These are phyloP conservation scores for Caenorhabditis wallacei DNA, from an alignment of 2,888 invertebrate genomes.

Conservation along the genomic window DNA sequence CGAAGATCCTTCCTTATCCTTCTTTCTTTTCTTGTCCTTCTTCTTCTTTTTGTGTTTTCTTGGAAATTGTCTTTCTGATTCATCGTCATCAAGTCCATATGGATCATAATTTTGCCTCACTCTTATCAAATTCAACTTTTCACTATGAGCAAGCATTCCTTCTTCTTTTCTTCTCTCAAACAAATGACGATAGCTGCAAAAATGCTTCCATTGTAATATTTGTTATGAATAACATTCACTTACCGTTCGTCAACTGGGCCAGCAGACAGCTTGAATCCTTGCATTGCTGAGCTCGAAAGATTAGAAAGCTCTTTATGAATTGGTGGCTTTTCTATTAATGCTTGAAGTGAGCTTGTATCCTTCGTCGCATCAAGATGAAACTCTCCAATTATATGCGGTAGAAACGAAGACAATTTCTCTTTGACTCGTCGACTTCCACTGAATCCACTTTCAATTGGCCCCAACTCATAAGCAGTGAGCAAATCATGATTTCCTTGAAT, in stretches of 20 bases:
- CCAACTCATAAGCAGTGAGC: conserved; percentile 70
- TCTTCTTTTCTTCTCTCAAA: conserved; percentile 66
- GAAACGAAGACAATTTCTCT: conserved; percentile 74
- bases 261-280: conserved; percentile 71
- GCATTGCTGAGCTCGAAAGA: conserved; percentile 69
- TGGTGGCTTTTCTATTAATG: conserved; percentile 77
- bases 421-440: conserved; percentile 61
- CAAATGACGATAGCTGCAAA: conserved; percentile 66
- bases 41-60: conserved; percentile 70
- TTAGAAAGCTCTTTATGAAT: conserved; percentile 76
- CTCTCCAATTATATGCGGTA: conserved; percentile 77
- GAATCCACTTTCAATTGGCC: conserved; percentile 60
- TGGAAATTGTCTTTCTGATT: conserved; percentile 24
- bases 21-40: conserved; percentile 73
- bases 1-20: conserved; percentile 46
- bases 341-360: conserved; percentile 72
- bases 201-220: background rate
- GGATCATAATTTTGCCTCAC: conserved; percentile 27
- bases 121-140: conserved; percentile 39
- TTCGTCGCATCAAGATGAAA: conserved; percentile 68
- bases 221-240: background rate
- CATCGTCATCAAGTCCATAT: conserved; percentile 38
- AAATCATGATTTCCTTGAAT: conserved; percentile 74
- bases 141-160: conserved; percentile 15
- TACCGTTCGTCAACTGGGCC: conserved; percentile 76